Conservation (phyloP, 2,888 invertebrate species). For the Bursaphelenchus okinawaensis region DNA sequence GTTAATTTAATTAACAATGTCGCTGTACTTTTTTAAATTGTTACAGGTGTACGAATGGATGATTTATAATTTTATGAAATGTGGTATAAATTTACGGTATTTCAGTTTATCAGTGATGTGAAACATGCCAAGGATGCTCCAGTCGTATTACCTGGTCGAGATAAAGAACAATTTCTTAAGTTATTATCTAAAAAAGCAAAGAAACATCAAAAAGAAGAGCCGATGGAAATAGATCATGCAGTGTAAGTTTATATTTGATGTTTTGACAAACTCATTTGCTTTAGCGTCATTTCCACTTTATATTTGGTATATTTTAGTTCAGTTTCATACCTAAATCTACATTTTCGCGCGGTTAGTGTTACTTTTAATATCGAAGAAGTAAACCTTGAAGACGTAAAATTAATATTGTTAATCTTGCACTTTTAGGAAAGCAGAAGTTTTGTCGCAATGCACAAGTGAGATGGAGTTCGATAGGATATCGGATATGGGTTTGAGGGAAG, state of each 20-base stretch:
- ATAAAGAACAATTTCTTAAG: neutral
- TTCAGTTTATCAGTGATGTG: conserved; percentile 3
- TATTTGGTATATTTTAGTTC: too few relatives aligned
- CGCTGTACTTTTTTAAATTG: too few relatives aligned
- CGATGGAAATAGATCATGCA: neutral
- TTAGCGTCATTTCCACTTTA: neutral
- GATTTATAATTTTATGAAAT: neutral
- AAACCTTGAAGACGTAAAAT: too few relatives aligned
- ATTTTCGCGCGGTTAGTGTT: too few relatives aligned
- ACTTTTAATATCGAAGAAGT: too few relatives aligned
- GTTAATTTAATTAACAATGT: too few relatives aligned
- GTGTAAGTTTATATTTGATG: neutral
- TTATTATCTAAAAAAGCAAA: neutral
- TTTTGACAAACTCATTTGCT: too few relatives aligned
- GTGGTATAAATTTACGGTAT: too few relatives aligned
- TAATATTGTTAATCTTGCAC: too few relatives aligned
- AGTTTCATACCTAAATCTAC: too few relatives aligned
- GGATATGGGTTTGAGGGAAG: neutral
- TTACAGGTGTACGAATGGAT: too few relatives aligned
- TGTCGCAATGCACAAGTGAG: neutral
- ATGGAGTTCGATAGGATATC: neutral
- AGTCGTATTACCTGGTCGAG: neutral
- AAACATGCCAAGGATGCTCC: neutral
- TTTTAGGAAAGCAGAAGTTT: neutral
- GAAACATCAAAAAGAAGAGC: neutral